Evolutionary conservation across 1,140 invertebrate species (phyloP).

Genomic region (Steinernema feltiae): DNA sequence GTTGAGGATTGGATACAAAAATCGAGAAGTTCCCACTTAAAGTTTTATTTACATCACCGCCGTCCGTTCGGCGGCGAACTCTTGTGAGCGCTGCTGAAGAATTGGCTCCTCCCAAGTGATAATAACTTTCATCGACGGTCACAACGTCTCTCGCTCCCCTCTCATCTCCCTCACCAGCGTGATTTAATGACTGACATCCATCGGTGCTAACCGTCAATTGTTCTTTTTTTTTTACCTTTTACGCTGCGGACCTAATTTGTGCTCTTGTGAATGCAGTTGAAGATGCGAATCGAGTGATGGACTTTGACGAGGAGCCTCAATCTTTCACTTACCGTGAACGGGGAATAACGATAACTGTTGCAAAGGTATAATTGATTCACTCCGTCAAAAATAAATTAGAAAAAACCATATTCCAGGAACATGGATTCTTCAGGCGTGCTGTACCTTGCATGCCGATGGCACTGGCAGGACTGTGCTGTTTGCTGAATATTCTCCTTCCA

Average conservation of each 20-base stretch:
- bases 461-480: slow-evolving; percentile 28
- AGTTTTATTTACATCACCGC: slow-evolving; percentile 4
- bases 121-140: neutral
- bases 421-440: slow-evolving; percentile 31
- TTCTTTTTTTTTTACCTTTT: neutral
- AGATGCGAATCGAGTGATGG: slow-evolving; percentile 5
- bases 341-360: slow-evolving; percentile 27
- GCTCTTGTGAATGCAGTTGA: neutral
- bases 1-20: neutral
- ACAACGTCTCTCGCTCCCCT: neutral
- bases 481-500: slow-evolving; percentile 29
- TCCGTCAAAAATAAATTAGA: neutral
- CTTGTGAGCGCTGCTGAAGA: neutral
- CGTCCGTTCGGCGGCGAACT: neutral
- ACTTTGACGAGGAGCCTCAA: slow-evolving; percentile 31
- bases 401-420: slow-evolving; percentile 26
- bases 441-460: slow-evolving; percentile 38
- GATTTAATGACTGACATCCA: neutral
- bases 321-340: slow-evolving; percentile 28
- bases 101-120: slow-evolving; percentile 3
- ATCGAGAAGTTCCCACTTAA: slow-evolving; percentile 11
- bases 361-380: slow-evolving; percentile 12
- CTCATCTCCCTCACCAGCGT: neutral
- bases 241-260: neutral
- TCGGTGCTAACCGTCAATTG: neutral